A percentile compares a stretch with the other conserved stretches of the same genome.
Conservation (phyloP, 2,888 invertebrate species). For the Fragum sueziense region DNA sequence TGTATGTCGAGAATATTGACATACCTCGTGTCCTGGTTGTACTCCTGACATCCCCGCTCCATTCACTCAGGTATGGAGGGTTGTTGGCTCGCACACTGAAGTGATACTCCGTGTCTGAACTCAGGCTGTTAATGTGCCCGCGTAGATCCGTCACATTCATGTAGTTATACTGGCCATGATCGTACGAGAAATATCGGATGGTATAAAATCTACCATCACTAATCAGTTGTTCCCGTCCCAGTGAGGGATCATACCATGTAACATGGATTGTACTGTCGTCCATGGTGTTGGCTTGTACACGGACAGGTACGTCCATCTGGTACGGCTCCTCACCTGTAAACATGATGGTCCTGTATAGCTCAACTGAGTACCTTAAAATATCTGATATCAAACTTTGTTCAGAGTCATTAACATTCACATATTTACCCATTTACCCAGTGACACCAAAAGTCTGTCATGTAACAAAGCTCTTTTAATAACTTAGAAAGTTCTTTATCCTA, state of each 20-base stretch:
- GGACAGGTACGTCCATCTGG: slow-evolving; percentile 44
- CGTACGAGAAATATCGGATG: slow-evolving; percentile 49
- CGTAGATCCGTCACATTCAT: slow-evolving; percentile 51
- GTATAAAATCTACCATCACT: slow-evolving; percentile 57
- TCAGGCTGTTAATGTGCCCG: slow-evolving; percentile 29
- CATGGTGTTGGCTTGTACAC: slow-evolving; percentile 25
- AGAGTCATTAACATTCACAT: too few species aligned
- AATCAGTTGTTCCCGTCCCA: slow-evolving; percentile 50
- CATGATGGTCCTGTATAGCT: too few species aligned
- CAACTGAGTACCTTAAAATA: too few species aligned
- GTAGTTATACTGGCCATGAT: slow-evolving; percentile 51
- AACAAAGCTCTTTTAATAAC: too few species aligned
- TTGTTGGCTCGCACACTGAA: slow-evolving; percentile 54
- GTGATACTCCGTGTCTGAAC: slow-evolving; percentile 44
- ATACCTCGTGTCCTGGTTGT: slow-evolving; percentile 37
- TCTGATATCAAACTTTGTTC: too few species aligned
- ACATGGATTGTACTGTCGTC: slow-evolving; percentile 31
- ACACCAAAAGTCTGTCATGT: too few species aligned
- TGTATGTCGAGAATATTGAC: too few species aligned
- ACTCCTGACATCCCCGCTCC: slow-evolving; percentile 44
- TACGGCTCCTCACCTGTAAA: slow-evolving; percentile 54
- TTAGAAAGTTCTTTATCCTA: too few species aligned
- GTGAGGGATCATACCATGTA: slow-evolving; percentile 48
- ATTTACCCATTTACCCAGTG: too few species aligned
- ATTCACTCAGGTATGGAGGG: slow-evolving; percentile 57